Evolutionary conservation across 2,113 vertebrate species (phyloP).

Genomic region (Grus americana): DNA sequence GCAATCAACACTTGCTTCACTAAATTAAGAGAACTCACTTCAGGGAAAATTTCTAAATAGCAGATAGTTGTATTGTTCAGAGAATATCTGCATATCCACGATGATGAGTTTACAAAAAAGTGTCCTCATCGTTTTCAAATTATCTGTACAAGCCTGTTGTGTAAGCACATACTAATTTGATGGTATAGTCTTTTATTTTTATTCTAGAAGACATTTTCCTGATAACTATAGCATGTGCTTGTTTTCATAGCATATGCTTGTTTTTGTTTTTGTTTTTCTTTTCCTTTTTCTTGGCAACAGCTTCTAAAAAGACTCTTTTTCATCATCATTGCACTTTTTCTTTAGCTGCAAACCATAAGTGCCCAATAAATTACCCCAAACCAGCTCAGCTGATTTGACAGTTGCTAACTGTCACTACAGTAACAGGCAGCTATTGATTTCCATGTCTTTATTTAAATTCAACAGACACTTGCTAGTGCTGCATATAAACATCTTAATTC

Average conservation of each 20-base stretch:
- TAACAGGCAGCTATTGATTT: slow-evolving; percentile 13
- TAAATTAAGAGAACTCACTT: neutral
- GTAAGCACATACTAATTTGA: neutral
- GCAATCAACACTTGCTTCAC: neutral
- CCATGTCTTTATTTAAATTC: slow-evolving; percentile 13
- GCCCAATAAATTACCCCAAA: slow-evolving; percentile 13
- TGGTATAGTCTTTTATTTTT: neutral
- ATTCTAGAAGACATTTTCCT: neutral
- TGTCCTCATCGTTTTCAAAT: neutral
- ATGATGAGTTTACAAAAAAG: neutral
- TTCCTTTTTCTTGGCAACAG: neutral
- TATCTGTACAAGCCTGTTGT: neutral
- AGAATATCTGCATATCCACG: neutral
- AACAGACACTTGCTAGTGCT: neutral
- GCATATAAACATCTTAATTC: neutral
- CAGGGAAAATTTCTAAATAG: neutral
- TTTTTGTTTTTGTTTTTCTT: neutral
- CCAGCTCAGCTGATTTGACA: neutral
- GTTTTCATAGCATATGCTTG: neutral
- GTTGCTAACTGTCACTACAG: neutral
- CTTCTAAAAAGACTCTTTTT: neutral
- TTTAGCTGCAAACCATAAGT: neutral
- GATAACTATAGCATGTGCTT: neutral
- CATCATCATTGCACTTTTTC: neutral
- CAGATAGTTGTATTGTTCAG: neutral